A percentile compares a stretch with the other conserved stretches of the same genome.
These are phyloP conservation scores for Ethmia dodecea DNA, from an alignment of 2,888 invertebrate genomes.

Conservation along the genomic window DNA sequence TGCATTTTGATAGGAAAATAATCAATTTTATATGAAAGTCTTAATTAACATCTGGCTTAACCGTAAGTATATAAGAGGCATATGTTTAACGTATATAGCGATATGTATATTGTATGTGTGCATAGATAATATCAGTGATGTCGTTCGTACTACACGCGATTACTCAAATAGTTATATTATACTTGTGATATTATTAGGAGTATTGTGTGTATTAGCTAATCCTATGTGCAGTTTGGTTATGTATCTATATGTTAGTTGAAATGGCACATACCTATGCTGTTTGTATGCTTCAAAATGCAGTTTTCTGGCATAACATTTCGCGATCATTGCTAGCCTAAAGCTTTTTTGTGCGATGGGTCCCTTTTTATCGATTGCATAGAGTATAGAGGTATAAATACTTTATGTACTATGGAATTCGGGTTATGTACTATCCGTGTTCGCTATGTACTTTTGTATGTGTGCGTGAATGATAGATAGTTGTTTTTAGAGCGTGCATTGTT, in stretches of 20 bases:
- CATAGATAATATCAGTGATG: constrained; percentile 16
- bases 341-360: constrained; percentile 31
- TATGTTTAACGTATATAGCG: constrained; percentile 27
- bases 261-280: constrained; percentile 40
- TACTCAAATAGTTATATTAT: constrained; percentile 20
- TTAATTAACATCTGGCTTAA: constrained; percentile 23
- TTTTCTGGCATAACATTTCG: constrained; percentile 24
- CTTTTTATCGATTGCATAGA: constrained; percentile 32
- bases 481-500: not conserved
- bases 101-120: constrained; percentile 28
- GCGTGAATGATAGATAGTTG: not conserved
- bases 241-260: constrained; percentile 46
- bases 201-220: constrained; percentile 30
- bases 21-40: constrained; percentile 33
- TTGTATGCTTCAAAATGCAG: constrained; percentile 36
- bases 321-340: constrained; percentile 38
- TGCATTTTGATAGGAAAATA: constrained; percentile 34
- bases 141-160: not conserved
- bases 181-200: constrained; percentile 29
- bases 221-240: constrained; percentile 35
- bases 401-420: constrained; percentile 22
- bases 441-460: constrained; percentile 1
- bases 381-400: constrained; percentile 26
- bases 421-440: constrained; percentile 19
- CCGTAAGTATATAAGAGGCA: constrained; percentile 17